Evolutionary conservation across 2,888 invertebrate species (phyloP).

Genomic region (Lasioglossum oenotherae): DNA sequence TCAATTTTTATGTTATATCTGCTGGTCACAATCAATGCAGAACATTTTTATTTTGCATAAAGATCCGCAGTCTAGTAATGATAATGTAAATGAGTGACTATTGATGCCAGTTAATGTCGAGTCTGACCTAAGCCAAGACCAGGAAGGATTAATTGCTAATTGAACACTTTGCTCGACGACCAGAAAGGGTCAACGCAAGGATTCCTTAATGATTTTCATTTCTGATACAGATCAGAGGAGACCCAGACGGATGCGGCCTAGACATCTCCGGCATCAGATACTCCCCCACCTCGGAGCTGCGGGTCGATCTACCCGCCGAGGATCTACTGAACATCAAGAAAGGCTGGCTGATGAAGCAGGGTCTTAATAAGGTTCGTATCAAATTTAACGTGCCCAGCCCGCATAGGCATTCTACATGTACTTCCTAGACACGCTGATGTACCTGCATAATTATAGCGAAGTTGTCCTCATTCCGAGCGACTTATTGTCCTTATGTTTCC

Average conservation of each 20-base stretch:
- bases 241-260: conserved; percentile 90
- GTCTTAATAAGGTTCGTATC: conserved; percentile 85
- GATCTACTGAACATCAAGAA: conserved; percentile 94
- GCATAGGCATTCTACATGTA: neutral
- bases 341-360: conserved; percentile 95
- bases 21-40: too few species aligned
- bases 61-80: too few species aligned
- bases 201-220: neutral
- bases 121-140: neutral
- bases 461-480: neutral
- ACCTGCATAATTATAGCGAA: neutral
- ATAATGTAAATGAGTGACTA: too few species aligned
- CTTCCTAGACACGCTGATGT: neutral
- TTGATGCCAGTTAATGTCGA: too few species aligned
- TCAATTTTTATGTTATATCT: too few species aligned
- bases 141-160: neutral
- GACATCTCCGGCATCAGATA: conserved; percentile 86
- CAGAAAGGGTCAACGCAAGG: neutral
- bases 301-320: conserved; percentile 91
- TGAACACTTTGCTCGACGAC: neutral
- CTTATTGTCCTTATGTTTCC: neutral
- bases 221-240: conserved; percentile 88
- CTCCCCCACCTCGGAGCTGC: conserved; percentile 86
- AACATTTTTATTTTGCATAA: too few species aligned
- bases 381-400: neutral